Conservation (phyloP, 30 jellyfish, hydroid and myxozoan species). For the Aurelia aurita region DNA sequence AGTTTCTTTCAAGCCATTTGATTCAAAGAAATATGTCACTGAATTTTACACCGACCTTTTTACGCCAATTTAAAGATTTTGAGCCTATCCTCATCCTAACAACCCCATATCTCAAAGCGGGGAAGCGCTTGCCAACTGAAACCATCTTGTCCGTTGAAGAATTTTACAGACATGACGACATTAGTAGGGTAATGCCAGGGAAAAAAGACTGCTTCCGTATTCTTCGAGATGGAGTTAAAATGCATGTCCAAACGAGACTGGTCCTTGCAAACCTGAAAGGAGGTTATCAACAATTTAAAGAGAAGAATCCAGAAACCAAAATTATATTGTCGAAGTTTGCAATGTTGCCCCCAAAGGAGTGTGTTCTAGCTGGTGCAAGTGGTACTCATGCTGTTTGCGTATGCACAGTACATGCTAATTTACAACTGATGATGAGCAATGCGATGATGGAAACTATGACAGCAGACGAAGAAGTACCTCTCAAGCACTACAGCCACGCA, state of each 20-base stretch:
- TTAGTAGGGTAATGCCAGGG: no score
- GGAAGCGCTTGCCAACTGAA: no score
- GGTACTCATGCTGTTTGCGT: slow-evolving; percentile 77
- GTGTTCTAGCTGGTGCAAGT: slow-evolving; percentile 54
- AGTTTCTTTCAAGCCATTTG: no score
- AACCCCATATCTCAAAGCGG: no score
- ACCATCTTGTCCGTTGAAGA: no score
- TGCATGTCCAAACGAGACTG: slow-evolving; percentile 16
- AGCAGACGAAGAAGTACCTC: slow-evolving; percentile 31
- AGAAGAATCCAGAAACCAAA: background rate
- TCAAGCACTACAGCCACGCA: slow-evolving; percentile 25
- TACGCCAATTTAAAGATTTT: no score
- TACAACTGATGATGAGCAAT: slow-evolving; percentile 55
- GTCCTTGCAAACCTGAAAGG: slow-evolving; percentile 37
- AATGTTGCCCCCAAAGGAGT: slow-evolving; percentile 61
- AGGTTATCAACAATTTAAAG: slow-evolving; percentile 27
- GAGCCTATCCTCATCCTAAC: no score
- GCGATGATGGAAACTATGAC: slow-evolving; percentile 7
- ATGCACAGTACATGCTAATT: slow-evolving; percentile 60
- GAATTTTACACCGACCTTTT: no score
- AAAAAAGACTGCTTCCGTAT: background rate
- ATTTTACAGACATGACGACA: slow-evolving; percentile 7
- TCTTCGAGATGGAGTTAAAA: slow-evolving; percentile 22
- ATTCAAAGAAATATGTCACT: no score
- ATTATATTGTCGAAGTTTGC: slow-evolving; percentile 54